Conservation (phyloP, 2,113 vertebrate genomes). For the Serinus canaria region DNA sequence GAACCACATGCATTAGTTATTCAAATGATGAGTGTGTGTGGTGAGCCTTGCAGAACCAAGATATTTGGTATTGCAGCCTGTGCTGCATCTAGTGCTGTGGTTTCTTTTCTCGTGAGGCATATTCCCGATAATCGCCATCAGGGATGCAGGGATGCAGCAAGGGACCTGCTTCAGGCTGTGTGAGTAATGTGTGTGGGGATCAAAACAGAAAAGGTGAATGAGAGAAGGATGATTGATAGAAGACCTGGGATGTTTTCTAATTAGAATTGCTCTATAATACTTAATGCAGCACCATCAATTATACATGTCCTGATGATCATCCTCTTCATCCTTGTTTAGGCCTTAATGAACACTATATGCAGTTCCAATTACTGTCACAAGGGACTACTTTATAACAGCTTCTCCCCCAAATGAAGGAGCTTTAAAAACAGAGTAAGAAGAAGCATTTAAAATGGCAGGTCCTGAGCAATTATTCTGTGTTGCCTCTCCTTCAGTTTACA, state of each 20-base stretch:
- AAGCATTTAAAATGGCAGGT: not conserved
- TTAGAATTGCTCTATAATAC: conserved; percentile 18
- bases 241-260: conserved; percentile 20
- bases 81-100: not conserved
- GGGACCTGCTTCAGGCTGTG: not conserved
- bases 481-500: not conserved
- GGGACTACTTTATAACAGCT: not conserved
- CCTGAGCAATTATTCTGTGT: not conserved
- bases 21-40: not conserved
- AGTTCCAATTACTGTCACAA: not conserved
- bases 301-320: not conserved
- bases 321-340: conserved; percentile 42
- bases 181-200: not conserved
- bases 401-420: not conserved
- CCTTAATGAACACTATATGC: not conserved
- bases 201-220: not conserved
- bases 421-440: not conserved
- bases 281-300: conserved; percentile 15
- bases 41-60: not conserved
- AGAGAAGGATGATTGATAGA: conserved; percentile 23
- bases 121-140: accelerated
- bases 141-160: accelerated
- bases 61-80: not conserved
- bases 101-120: not conserved
- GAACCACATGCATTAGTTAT: not conserved